A percentile compares a stretch with the other conserved stretches of the same genome.
These are phyloP conservation scores for Larimichthys crocea DNA, from an alignment of 2,113 vertebrate genomes.

Conservation along the genomic window DNA sequence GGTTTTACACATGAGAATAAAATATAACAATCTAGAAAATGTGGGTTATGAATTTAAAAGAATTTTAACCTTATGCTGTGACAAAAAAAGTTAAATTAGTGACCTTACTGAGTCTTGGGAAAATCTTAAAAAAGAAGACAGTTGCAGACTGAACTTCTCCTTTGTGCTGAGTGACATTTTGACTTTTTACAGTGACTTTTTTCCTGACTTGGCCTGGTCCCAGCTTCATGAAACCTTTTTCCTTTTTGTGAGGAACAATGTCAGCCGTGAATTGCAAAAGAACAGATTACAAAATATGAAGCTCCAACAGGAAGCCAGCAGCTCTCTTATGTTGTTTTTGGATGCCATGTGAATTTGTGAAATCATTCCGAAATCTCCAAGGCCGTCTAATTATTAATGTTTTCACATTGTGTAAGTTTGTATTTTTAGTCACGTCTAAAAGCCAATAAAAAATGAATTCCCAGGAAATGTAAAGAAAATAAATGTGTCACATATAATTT, in stretches of 20 bases:
- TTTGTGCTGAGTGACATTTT: conserved; percentile 39
- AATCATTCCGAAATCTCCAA: conserved; percentile 39
- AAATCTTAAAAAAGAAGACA: conserved; percentile 6
- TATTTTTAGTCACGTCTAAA: conserved; percentile 38
- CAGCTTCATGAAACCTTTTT: conserved; percentile 61
- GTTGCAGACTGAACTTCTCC: conserved; percentile 45
- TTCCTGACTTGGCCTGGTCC: conserved; percentile 38
- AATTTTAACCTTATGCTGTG: neutral
- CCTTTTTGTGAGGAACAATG: conserved; percentile 50
- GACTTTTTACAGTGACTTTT: conserved; percentile 46
- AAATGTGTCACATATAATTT: conserved; percentile 43
- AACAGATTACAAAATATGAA: conserved; percentile 69
- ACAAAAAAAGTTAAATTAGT: neutral
- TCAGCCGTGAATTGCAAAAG: conserved; percentile 73
- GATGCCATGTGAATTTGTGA: conserved; percentile 44
- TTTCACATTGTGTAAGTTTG: conserved; percentile 37
- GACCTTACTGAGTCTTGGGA: neutral
- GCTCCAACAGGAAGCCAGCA: conserved; percentile 65
- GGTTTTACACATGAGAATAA: conserved; percentile 29
- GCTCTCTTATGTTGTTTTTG: conserved; percentile 63
- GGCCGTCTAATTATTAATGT: conserved; percentile 46
- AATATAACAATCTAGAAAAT: neutral
- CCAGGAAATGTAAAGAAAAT: conserved; percentile 54
- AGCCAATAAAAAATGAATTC: conserved; percentile 45
- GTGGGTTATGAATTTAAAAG: neutral